These are phyloP conservation scores for Heteractis magnifica DNA, from an alignment of 92 coral and sea anemone genomes.

Conservation along the genomic window DNA sequence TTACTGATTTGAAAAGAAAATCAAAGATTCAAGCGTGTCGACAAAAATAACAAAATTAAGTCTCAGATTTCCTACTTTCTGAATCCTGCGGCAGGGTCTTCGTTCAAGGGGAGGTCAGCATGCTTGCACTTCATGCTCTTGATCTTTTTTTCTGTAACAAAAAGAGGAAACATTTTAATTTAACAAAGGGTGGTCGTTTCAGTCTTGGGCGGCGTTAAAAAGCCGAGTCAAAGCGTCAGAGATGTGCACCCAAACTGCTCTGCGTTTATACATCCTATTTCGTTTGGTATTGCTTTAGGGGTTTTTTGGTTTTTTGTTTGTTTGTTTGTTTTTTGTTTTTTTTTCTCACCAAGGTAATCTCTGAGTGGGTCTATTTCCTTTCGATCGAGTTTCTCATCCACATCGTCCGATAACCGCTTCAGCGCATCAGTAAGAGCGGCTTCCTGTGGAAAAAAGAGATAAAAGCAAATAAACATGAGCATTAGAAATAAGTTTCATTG, in stretches of 20 bases:
- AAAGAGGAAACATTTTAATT: background rate
- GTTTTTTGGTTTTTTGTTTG: too few relatives aligned
- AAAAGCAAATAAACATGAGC: background rate
- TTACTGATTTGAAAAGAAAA: too few relatives aligned
- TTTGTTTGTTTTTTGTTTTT: too few relatives aligned
- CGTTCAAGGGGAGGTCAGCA: conserved; percentile 77
- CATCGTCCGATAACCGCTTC: conserved; percentile 59
- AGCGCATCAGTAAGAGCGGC: conserved; percentile 77
- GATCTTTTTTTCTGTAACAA: conserved; percentile 74
- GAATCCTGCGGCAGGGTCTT: conserved; percentile 98
- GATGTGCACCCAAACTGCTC: too few relatives aligned
- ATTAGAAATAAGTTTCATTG: background rate
- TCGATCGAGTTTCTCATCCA: conserved; percentile 93
- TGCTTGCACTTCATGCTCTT: conserved; percentile 94
- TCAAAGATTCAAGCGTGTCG: too few relatives aligned
- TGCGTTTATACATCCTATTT: too few relatives aligned
- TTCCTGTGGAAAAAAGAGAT: conserved; percentile 50
- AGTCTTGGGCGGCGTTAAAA: background rate
- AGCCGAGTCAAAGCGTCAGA: too few relatives aligned
- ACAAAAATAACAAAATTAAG: too few relatives aligned
- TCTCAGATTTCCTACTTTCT: conserved; percentile 69
- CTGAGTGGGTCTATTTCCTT: conserved; percentile 84
- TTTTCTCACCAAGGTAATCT: conserved; percentile 77
- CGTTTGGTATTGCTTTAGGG: too few relatives aligned
- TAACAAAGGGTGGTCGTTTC: background rate